Percentiles rank a stretch among this genome's conserved stretches.
Evolutionary conservation across 2,113 vertebrate genomes (phyloP).

Genomic region (Phrynosoma blainvillii): DNA sequence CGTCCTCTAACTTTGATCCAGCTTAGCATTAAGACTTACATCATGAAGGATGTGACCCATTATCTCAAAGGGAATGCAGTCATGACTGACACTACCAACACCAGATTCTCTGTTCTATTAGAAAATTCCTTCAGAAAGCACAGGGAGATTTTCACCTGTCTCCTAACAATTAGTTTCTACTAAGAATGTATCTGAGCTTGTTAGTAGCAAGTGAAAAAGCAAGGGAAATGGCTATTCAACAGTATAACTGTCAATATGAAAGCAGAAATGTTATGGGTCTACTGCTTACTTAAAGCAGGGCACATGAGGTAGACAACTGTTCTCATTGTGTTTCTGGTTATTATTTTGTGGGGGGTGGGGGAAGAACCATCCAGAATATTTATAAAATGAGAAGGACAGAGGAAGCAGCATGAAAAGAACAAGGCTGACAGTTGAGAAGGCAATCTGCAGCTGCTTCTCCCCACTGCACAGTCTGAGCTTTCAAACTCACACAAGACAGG

Average conservation of each 20-base stretch:
- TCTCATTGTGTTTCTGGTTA: constrained; percentile 17
- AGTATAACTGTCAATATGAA: constrained; percentile 3
- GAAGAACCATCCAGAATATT: neutral
- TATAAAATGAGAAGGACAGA: neutral
- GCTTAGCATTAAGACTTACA: too few species aligned
- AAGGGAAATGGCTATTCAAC: neutral
- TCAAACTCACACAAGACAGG: neutral
- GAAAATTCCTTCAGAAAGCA: neutral
- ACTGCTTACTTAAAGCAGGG: constrained; percentile 24
- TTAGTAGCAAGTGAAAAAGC: neutral
- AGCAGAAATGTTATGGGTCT: constrained; percentile 38
- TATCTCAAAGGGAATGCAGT: neutral
- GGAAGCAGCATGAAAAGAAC: neutral
- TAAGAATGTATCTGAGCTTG: neutral
- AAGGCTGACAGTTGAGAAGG: neutral
- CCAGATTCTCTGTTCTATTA: too few species aligned
- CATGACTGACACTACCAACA: too few species aligned
- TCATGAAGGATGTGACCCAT: too few species aligned
- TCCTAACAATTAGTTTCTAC: neutral
- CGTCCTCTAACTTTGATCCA: neutral
- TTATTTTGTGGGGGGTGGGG: too few species aligned
- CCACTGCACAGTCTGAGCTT: neutral
- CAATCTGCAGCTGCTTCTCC: neutral
- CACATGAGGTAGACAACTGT: constrained; percentile 2
- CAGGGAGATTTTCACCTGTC: neutral